Base-by-base conservation (phyloP, 2,888 invertebrate species). In the Pandemis corylana region DNA sequence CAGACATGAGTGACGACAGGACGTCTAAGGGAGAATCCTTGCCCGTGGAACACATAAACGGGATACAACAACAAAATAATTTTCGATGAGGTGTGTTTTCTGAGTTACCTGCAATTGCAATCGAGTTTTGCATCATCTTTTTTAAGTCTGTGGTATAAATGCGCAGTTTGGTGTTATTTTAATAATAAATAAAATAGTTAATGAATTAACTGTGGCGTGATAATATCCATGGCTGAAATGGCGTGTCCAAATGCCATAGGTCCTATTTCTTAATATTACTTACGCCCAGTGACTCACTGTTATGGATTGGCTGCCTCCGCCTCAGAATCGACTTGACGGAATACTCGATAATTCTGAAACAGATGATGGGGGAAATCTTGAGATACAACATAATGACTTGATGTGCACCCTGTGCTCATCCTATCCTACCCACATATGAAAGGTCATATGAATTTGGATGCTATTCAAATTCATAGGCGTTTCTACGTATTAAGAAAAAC, bases 191-290 rank as follows among this genome's bases (percentile, higher is more conserved):
- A 56, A 56, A 9, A 12, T 28, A 28, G 28, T 28, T 59, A 59
- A 59, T 59, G 28, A 59, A 59, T 59, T 59, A 59, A 59, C 59
- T 28, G 12, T 59, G 5, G 59, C 59, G 59, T 59, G 28, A 59
- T 59, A 59, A 59, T 12, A 59, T 5, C 28, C 28, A 28, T 59
- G 28, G 56, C 20, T 13, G 56, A 59, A 6, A 13, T 68, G 28
- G 68, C 68, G 68, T 68, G 68, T n/a, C 56, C 41, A n/a, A 56
- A 59, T 10, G 20, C 68, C 28, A 59, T 59, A 68, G 28, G 56
- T 56, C 44, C 13, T 44, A 36, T 4, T 68, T 20, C 59, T 68
- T 44, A 44, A 59, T 59, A 12, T 59, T 59, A 59, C 28, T 36
- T 36, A 28, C 59, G 59, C 12, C 59, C 59, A 59, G 7, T 59